These are phyloP conservation scores for Pseudachorutes palmiensis DNA, from an alignment of 1,140 invertebrate genomes.

Conservation along the genomic window DNA sequence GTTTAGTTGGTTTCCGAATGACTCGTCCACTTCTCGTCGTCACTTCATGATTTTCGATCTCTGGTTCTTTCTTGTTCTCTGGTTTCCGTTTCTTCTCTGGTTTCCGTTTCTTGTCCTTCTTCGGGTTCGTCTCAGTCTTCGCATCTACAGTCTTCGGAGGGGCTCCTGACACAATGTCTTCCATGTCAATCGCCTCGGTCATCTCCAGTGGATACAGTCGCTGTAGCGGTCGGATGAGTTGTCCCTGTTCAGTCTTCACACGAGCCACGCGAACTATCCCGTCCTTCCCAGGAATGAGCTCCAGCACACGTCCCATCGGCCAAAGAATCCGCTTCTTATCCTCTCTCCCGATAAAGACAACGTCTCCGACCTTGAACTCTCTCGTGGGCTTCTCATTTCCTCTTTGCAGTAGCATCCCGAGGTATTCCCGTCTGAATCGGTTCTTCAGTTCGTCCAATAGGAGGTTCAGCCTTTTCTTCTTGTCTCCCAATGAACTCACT, in stretches of 20 bases:
- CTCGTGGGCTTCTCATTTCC: not conserved
- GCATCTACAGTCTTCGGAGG: too few species aligned
- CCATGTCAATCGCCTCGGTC: not conserved
- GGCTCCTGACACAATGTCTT: not conserved
- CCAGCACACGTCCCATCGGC: slow-evolving; percentile 7
- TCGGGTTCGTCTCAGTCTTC: too few species aligned
- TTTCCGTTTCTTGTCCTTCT: too few species aligned
- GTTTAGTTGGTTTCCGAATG: too few species aligned
- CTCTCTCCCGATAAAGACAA: slow-evolving; percentile 8
- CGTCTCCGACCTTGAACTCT: slow-evolving; percentile 5
- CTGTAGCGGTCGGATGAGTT: slow-evolving; percentile 19
- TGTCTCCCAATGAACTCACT: not conserved
- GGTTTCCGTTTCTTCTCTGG: too few species aligned
- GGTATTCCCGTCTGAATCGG: slow-evolving; percentile 17
- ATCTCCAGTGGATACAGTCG: slow-evolving; percentile 23
- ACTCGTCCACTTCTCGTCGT: too few species aligned
- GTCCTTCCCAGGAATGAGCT: slow-evolving; percentile 18
- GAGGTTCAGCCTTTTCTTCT: not conserved
- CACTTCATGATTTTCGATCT: too few species aligned
- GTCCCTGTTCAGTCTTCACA: slow-evolving; percentile 17
- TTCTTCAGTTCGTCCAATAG: not conserved
- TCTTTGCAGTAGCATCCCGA: slow-evolving; percentile 4
- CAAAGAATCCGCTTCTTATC: slow-evolving; percentile 11
- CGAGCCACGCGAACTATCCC: slow-evolving; percentile 14
- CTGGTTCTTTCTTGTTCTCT: too few species aligned